Evolutionary conservation across 2,888 invertebrate genomes (phyloP).

Genomic region (Drosophila hamatofila): DNA sequence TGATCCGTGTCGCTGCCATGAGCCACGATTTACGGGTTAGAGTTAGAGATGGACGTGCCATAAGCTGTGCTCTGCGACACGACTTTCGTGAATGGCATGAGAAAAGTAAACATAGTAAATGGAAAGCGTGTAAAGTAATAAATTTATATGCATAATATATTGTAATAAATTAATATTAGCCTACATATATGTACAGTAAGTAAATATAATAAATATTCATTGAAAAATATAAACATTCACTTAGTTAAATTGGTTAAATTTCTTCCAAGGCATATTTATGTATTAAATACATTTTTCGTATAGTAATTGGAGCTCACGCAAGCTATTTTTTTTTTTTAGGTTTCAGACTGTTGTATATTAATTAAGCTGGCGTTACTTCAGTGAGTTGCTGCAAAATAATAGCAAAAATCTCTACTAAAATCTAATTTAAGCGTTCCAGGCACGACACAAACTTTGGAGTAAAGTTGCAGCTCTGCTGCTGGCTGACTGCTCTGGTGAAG

Average conservation of each 20-base stretch:
- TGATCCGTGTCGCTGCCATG: constrained; percentile 23
- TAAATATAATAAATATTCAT: background rate
- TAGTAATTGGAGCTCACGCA: background rate
- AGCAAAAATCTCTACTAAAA: constrained; percentile 54
- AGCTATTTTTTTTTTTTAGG: background rate
- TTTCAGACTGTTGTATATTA: background rate
- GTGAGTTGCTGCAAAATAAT: constrained; percentile 26
- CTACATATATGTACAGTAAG: background rate
- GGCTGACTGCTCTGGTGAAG: constrained; percentile 43
- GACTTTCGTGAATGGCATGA: background rate
- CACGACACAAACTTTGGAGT: constrained; percentile 52
- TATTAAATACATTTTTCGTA: background rate
- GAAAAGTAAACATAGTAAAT: background rate
- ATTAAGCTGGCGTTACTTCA: constrained; percentile 27
- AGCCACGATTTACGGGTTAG: background rate
- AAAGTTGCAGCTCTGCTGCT: constrained; percentile 21
- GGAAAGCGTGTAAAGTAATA: background rate
- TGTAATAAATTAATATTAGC: background rate
- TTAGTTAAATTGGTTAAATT: background rate
- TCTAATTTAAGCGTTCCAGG: constrained; percentile 53
- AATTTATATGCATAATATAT: background rate
- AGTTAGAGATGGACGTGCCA: constrained; percentile 14
- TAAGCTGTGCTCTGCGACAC: background rate
- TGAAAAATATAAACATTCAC: background rate
- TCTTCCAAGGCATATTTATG: background rate